Conservation (phyloP, 1,140 invertebrate genomes). For the Leguminivora glycinivorella region DNA sequence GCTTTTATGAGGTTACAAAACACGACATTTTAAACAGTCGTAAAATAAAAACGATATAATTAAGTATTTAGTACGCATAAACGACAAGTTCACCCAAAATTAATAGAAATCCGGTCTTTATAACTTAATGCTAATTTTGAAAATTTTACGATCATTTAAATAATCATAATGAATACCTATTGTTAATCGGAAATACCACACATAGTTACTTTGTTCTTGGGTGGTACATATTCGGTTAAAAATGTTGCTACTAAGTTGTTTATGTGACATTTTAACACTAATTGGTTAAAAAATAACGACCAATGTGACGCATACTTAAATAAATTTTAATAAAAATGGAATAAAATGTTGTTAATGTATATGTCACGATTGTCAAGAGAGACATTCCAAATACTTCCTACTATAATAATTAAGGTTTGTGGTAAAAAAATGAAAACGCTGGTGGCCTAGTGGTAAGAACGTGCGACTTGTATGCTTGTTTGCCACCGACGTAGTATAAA, state of each 20-base stretch:
- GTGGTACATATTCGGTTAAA: slow-evolving; percentile 36
- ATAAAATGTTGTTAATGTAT: neutral
- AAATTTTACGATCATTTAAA: slow-evolving; percentile 46
- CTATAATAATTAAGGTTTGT: too few relatives aligned
- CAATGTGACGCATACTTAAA: neutral
- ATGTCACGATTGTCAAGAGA: neutral
- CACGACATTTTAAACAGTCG: slow-evolving; percentile 18
- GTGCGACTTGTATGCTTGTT: too few relatives aligned
- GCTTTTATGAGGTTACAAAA: slow-evolving; percentile 5
- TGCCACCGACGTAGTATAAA: too few relatives aligned
- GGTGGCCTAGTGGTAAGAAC: too few relatives aligned
- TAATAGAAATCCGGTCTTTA: slow-evolving; percentile 51
- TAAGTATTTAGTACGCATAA: neutral
- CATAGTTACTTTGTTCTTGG: slow-evolving; percentile 42
- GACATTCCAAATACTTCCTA: neutral
- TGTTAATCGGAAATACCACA: slow-evolving; percentile 69
- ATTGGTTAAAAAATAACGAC: slow-evolving; percentile 13
- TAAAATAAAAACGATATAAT: slow-evolving; percentile 25
- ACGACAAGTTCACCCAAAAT: slow-evolving; percentile 50
- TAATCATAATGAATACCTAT: slow-evolving; percentile 52
- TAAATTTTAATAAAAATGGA: neutral
- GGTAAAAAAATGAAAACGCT: too few relatives aligned
- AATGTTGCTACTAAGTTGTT: slow-evolving; percentile 28
- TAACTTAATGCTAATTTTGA: slow-evolving; percentile 62
- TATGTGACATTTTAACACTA: slow-evolving; percentile 27